These are phyloP conservation scores for Paelopatides confundens DNA, from an alignment of 53 echinoderm and acorn worm genomes.

Conservation along the genomic window DNA sequence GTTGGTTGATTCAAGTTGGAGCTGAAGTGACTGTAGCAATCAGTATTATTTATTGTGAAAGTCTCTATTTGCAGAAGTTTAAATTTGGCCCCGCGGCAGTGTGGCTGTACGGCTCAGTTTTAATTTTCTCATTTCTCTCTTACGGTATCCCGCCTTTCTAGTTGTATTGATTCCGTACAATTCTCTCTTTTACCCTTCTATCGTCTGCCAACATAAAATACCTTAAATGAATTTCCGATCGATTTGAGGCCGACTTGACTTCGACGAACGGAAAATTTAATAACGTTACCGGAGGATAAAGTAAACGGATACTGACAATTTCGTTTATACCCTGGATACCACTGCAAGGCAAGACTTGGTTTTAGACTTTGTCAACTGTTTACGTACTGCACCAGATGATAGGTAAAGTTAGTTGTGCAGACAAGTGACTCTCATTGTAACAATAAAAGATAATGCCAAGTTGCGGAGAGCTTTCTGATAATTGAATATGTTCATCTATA, in stretches of 20 bases:
- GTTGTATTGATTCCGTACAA: constrained; percentile 13
- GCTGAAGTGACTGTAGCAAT: not conserved
- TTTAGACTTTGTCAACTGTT: not conserved
- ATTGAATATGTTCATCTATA: not conserved
- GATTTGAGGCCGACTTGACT: constrained; percentile 40
- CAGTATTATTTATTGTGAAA: not conserved
- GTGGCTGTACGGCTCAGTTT: not conserved
- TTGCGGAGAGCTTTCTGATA: not conserved
- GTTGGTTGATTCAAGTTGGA: no score
- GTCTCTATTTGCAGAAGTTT: not conserved
- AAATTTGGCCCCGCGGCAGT: not conserved
- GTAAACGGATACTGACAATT: constrained; percentile 40
- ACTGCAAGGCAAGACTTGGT: not conserved
- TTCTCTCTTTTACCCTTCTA: constrained; percentile 20
- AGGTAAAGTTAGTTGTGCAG: not conserved
- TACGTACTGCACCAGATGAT: not conserved
- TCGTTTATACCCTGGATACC: constrained; percentile 17
- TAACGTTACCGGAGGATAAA: constrained; percentile 45
- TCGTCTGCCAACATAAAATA: constrained; percentile 45
- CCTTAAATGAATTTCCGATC: constrained; percentile 37
- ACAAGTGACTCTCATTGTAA: not conserved
- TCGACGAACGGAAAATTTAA: constrained; percentile 41
- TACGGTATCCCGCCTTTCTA: not conserved
- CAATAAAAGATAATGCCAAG: not conserved
- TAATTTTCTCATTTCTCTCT: not conserved